These are phyloP conservation scores for Alouatta palliata DNA, from an alignment of 2,113 vertebrate genomes.

Conservation along the genomic window DNA sequence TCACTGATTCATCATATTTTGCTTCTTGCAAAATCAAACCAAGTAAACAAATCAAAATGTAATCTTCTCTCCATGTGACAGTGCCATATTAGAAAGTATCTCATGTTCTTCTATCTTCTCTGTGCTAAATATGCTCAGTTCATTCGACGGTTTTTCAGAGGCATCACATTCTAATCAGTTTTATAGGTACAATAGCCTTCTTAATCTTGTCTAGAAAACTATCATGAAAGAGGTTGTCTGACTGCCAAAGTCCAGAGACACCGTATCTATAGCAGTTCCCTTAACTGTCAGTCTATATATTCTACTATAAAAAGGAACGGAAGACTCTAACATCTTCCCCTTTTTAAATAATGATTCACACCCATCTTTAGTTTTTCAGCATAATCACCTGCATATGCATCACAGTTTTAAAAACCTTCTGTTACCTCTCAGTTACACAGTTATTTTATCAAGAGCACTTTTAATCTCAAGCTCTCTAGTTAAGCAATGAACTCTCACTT, in stretches of 20 bases:
- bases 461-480: not conserved
- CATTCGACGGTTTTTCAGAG: not conserved
- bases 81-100: not conserved
- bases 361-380: not conserved
- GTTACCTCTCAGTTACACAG: not conserved
- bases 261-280: not conserved
- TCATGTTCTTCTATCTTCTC: not conserved
- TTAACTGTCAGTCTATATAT: not conserved
- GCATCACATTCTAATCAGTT: not conserved
- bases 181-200: not conserved
- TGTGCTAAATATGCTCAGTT: not conserved
- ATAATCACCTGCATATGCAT: not conserved
- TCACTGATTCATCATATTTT: not conserved
- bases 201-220: constrained; percentile 30
- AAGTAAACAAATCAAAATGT: not conserved
- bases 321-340: not conserved
- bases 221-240: not conserved
- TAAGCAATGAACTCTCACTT: not conserved
- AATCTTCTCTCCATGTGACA: not conserved
- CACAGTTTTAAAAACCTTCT: not conserved
- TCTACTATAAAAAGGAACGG: not conserved
- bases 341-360: not conserved
- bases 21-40: not conserved
- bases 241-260: not conserved
- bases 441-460: not conserved